Percentiles rank a stretch among this genome's conserved stretches.
phyloP scores from a whole-genome alignment of 1,140 invertebrate genomes.

The Drosophila kikkawai region DNA sequence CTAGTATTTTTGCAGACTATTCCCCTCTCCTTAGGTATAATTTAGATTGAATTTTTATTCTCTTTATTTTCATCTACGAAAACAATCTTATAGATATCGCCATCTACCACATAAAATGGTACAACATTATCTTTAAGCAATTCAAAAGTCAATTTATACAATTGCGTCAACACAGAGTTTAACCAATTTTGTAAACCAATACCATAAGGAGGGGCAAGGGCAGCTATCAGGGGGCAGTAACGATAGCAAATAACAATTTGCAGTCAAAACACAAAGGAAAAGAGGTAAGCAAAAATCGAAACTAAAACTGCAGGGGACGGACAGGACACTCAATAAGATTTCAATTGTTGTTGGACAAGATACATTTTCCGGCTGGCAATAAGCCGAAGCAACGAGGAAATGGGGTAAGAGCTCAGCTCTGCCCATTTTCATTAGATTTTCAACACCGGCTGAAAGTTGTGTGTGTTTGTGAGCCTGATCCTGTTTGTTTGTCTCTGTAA shows the following conservation, averaged over 20 bases:
- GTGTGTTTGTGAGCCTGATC: constrained; percentile 8
- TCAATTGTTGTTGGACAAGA: constrained; percentile 64
- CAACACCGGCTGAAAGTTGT: constrained; percentile 37
- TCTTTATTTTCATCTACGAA: neutral
- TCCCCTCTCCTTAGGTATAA: too few species aligned
- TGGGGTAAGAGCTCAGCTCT: constrained; percentile 11
- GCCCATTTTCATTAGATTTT: constrained; percentile 77
- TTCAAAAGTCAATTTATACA: constrained; percentile 74
- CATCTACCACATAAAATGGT: neutral
- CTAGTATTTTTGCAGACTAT: too few species aligned
- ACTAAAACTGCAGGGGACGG: constrained; percentile 37
- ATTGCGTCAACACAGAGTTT: constrained; percentile 68
- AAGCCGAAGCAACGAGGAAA: constrained; percentile 4
- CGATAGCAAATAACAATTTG: constrained; percentile 74
- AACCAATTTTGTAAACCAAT: constrained; percentile 77
- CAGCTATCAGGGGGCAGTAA: constrained; percentile 3
- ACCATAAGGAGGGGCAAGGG: constrained; percentile 43
- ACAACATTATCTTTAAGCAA: constrained; percentile 43
- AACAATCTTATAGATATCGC: neutral
- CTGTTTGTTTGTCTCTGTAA: constrained; percentile 45
- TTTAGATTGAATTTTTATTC: neutral
- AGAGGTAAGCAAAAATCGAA: constrained; percentile 56
- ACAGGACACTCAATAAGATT: constrained; percentile 68
- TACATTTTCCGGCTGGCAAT: constrained; percentile 17
- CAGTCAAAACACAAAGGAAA: constrained; percentile 63